These are phyloP conservation scores for Tiliacea aurago DNA, from an alignment of 2,888 invertebrate genomes.

Conservation along the genomic window DNA sequence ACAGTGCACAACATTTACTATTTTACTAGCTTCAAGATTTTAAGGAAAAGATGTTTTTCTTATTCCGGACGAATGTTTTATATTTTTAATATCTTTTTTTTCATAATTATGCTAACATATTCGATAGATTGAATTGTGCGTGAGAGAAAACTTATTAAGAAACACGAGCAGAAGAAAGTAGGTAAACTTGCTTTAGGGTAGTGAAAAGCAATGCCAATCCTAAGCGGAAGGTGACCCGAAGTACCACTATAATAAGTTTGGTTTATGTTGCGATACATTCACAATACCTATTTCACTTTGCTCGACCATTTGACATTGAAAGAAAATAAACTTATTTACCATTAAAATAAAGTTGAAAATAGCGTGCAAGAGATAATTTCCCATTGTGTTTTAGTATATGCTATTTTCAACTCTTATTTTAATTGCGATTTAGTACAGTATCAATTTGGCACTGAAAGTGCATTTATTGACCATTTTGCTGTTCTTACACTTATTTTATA, in stretches of 20 bases:
- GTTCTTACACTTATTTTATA: constrained; percentile 4
- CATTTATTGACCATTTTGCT: not conserved
- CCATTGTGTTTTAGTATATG: not conserved
- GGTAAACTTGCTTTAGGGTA: not conserved
- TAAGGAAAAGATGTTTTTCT: constrained; percentile 29
- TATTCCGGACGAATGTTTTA: constrained; percentile 50
- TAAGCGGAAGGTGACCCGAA: constrained; percentile 10
- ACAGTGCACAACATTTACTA: constrained; percentile 43
- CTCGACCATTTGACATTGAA: not conserved
- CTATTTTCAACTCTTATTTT: constrained; percentile 1
- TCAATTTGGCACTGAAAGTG: not conserved
- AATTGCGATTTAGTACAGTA: not conserved
- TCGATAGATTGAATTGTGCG: constrained; percentile 26
- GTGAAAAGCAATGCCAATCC: not conserved
- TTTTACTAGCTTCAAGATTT: constrained; percentile 34
- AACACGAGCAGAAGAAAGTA: constrained; percentile 1
- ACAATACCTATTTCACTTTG: not conserved
- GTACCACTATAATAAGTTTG: constrained; percentile 31
- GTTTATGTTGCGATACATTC: not conserved
- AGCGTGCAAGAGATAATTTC: not conserved
- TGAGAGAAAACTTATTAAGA: constrained; percentile 33
- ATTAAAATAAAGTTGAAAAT: not conserved
- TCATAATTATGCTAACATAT: constrained; percentile 33
- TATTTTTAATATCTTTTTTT: constrained; percentile 31
- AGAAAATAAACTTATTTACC: not conserved